These are phyloP conservation scores for Tupaia tana DNA, from an alignment of 2,113 vertebrate genomes.

Conservation along the genomic window DNA sequence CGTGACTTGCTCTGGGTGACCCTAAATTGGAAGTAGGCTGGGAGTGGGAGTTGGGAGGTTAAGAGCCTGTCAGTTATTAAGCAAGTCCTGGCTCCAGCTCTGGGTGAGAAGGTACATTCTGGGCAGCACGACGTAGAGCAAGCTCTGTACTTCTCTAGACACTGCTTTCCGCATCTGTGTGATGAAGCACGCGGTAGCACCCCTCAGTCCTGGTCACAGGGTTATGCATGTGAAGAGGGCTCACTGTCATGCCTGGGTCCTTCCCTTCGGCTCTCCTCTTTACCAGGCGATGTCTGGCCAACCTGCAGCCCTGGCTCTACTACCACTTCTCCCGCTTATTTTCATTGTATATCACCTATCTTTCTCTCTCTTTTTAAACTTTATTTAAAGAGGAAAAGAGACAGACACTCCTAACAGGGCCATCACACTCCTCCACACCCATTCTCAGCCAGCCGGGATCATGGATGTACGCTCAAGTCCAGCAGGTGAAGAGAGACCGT, in stretches of 20 bases:
- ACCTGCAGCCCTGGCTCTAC: rapidly evolving
- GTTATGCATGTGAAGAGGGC: too few species aligned
- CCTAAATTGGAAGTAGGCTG: not conserved
- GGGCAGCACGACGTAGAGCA: rapidly evolving
- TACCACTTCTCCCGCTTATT: not conserved
- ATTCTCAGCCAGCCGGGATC: too few species aligned
- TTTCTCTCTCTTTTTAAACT: too few species aligned
- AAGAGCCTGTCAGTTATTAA: not conserved
- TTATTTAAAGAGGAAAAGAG: too few species aligned
- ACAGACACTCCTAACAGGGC: too few species aligned
- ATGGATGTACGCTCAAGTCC: too few species aligned
- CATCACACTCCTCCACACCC: too few species aligned
- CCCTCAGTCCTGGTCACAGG: not conserved
- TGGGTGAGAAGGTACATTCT: not conserved
- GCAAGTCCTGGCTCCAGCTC: not conserved
- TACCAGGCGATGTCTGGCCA: not conserved
- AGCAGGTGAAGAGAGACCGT: too few species aligned
- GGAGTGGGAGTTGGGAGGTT: not conserved
- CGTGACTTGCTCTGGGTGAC: not conserved
- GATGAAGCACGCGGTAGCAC: too few species aligned
- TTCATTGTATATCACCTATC: not conserved
- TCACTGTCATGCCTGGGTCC: not conserved
- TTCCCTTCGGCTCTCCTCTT: not conserved
- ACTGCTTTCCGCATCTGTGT: rapidly evolving
- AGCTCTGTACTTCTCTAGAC: rapidly evolving